Evolutionary conservation across 2,113 vertebrate species (phyloP).

Genomic region (Pseudorhombus dupliciocellatus): DNA sequence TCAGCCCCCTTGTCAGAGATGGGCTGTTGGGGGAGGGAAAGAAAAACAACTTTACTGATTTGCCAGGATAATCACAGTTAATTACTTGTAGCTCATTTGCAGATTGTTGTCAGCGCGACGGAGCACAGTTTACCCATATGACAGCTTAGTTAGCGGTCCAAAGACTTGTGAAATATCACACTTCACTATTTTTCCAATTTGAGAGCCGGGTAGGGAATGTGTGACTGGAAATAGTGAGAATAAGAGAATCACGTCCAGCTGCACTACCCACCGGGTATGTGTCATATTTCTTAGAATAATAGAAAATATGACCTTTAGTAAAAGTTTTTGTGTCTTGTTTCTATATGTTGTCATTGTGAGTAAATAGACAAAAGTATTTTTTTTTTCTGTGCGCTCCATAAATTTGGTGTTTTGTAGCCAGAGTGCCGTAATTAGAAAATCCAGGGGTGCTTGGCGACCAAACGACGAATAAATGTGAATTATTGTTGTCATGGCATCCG

Average conservation of each 20-base stretch:
- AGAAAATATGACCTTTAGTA: slow-evolving; percentile 26
- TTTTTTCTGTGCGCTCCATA: not conserved
- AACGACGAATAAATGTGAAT: slow-evolving; percentile 45
- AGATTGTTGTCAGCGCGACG: slow-evolving; percentile 76
- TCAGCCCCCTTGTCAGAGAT: slow-evolving; percentile 58
- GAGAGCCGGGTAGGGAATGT: slow-evolving; percentile 51
- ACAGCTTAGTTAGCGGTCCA: slow-evolving; percentile 84
- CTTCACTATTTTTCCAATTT: slow-evolving; percentile 74
- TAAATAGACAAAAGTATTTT: slow-evolving; percentile 1
- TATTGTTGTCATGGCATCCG: slow-evolving; percentile 15
- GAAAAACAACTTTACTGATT: slow-evolving; percentile 58
- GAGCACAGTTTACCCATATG: slow-evolving; percentile 76
- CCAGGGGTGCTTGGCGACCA: slow-evolving; percentile 27
- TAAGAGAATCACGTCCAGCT: slow-evolving; percentile 21
- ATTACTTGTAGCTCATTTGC: slow-evolving; percentile 77
- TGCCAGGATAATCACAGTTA: slow-evolving; percentile 72
- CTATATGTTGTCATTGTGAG: not conserved
- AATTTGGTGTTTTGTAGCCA: not conserved
- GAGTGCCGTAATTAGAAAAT: slow-evolving; percentile 24
- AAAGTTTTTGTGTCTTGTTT: slow-evolving; percentile 21
- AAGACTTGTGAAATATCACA: slow-evolving; percentile 82
- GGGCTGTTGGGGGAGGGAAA: not conserved
- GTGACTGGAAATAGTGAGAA: slow-evolving; percentile 52
- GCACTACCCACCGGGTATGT: slow-evolving; percentile 12
- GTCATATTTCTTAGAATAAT: slow-evolving; percentile 18